A percentile compares a stretch with the other conserved stretches of the same genome.
phyloP scores from a whole-genome alignment of 2,888 invertebrate species.

The Ceriagrion tenellum region DNA sequence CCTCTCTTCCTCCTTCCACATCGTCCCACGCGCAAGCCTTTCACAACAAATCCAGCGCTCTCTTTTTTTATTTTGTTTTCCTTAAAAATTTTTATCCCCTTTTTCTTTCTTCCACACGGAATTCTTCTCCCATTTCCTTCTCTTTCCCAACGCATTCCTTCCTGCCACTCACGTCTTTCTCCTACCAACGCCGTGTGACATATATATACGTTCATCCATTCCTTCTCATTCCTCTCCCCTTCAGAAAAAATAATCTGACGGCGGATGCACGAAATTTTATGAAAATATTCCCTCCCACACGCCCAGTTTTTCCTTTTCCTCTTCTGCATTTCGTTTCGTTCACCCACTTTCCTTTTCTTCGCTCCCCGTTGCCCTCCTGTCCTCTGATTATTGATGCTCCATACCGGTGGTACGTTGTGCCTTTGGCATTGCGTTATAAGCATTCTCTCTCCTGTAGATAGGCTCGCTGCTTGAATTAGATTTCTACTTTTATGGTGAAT shows the following conservation, averaged over 20 bases:
- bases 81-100: background rate
- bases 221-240: background rate
- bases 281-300: background rate
- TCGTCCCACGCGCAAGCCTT: too few relatives aligned
- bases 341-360: background rate
- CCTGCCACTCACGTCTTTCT: background rate
- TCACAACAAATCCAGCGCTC: background rate
- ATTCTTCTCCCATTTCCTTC: background rate
- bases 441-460: too few relatives aligned
- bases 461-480: too few relatives aligned
- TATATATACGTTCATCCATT: background rate
- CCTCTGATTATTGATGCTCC: background rate
- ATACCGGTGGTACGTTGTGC: too few relatives aligned
- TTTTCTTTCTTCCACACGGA: background rate
- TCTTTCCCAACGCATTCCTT: background rate
- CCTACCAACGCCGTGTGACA: background rate
- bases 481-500: too few relatives aligned
- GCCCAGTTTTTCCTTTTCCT: too few relatives aligned
- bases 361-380: background rate
- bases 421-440: too few relatives aligned
- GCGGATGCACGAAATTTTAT: background rate
- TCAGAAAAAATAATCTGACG: background rate
- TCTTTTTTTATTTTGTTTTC: background rate
- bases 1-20: too few relatives aligned
- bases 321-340: background rate